phyloP scores from a whole-genome alignment of 2,888 invertebrate species.

The Ectemnius lituratus region DNA sequence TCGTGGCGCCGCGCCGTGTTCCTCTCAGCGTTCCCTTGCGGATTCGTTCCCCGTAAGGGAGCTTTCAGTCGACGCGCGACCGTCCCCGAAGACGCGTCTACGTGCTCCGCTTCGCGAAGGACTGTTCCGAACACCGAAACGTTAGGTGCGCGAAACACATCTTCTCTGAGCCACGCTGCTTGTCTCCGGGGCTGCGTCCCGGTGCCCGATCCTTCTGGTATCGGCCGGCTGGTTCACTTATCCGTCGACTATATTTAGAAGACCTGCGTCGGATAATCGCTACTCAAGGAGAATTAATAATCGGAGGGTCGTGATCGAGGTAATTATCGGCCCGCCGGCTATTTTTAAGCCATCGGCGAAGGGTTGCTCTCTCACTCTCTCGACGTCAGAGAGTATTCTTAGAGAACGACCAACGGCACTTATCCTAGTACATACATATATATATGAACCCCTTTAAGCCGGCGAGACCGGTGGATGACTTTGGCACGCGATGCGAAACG shows the following conservation, averaged over 20 bases:
- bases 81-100: constrained; percentile 40
- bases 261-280: background rate
- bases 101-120: constrained; percentile 15
- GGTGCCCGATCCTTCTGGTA: background rate
- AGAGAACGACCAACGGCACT: too few species aligned
- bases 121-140: constrained; percentile 1
- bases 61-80: constrained; percentile 71
- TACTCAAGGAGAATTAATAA: constrained; percentile 16
- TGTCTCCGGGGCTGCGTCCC: too few species aligned
- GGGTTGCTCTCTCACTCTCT: too few species aligned
- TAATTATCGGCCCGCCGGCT: constrained; percentile 15
- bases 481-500: background rate
- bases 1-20: constrained; percentile 60
- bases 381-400: too few species aligned
- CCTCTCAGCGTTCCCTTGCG: constrained; percentile 62
- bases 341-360: too few species aligned
- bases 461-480: constrained; percentile 1
- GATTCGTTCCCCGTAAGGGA: constrained; percentile 60
- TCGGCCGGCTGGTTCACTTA: too few species aligned
- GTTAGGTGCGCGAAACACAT: background rate
- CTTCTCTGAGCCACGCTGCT: too few species aligned
- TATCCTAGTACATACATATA: too few species aligned
- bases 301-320: constrained; percentile 21
- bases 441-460: background rate
- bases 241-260: too few species aligned